Evolutionary conservation across 1,140 invertebrate genomes (phyloP).

Genomic region (Ericerus pela): DNA sequence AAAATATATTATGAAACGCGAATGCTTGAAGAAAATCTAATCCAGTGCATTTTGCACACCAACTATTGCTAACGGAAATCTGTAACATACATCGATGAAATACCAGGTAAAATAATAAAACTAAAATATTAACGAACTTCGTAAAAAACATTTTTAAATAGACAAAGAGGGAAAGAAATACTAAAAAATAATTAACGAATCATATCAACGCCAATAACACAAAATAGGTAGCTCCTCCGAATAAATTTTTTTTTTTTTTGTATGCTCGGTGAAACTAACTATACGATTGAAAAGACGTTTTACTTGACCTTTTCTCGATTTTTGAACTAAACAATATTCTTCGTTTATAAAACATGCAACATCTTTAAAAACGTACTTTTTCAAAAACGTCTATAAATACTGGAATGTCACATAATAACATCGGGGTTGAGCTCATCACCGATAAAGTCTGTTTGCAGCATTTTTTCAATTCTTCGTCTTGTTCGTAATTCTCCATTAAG

Average conservation of each 20-base stretch:
- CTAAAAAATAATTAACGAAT: no score
- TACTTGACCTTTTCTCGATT: no score
- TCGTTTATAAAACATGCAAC: neutral
- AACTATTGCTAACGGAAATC: slow-evolving; percentile 43
- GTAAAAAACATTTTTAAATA: no score
- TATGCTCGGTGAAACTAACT: no score
- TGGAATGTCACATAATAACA: slow-evolving; percentile 37
- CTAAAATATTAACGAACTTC: no score
- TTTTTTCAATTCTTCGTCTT: slow-evolving; percentile 62
- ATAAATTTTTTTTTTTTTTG: no score
- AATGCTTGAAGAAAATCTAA: slow-evolving; percentile 63
- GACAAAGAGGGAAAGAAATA: no score
- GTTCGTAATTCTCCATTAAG: slow-evolving; percentile 57
- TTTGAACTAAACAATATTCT: slow-evolving; percentile 15
- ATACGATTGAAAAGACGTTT: no score
- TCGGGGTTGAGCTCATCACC: slow-evolving; percentile 41
- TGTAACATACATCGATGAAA: neutral
- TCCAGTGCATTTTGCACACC: slow-evolving; percentile 56
- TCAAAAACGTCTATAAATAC: slow-evolving; percentile 35
- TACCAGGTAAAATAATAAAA: slow-evolving; percentile 22
- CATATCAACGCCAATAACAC: no score
- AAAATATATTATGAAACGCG: slow-evolving; percentile 71
- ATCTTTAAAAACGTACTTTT: slow-evolving; percentile 20
- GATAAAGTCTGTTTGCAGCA: slow-evolving; percentile 49
- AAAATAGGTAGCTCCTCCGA: no score